Base-by-base conservation (phyloP, 2,888 invertebrate genomes). In the Troglohyphantes excavatus region DNA sequence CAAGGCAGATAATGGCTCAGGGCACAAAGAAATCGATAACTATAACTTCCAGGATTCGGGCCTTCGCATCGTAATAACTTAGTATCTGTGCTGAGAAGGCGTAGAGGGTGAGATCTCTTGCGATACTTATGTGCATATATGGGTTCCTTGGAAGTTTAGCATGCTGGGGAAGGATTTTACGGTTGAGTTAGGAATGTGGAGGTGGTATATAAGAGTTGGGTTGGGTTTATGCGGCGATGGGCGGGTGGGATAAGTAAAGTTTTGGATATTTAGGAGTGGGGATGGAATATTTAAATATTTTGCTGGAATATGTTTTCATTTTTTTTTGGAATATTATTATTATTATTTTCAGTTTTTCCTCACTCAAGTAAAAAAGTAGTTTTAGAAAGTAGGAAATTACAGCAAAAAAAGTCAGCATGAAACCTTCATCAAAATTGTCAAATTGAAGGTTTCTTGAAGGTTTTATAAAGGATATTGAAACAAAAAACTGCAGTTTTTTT, bases 21-120 rank as follows among this genome's bases (percentile, higher is more conserved):
- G 46, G 59, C 76, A 76, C 76, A 68, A 78, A 26, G 76, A 76
- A 85, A 85, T 85, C 85, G 85, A 85, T 85, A 76, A 59, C 85
- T 68, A 85, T 85, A 76, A 85, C 85, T 85, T 78, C 59, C 68
- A 33, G 85, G 75, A 75, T 83, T 73, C 82, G 6, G 72, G 27
- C 21, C 29, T 85, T 59, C 61, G 29, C 68, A 39, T 68, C 19
- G 76, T 63, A 85, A 85, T 85, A 85, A 85, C 76, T 85, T 85
- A 78, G 85, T 85, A 68, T 85, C 85, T 76, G 39, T 53, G 39
- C 13, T n/a, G 67, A 46, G 46, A 84, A 75, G 67, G 75, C 43
- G 63, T 29, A 33, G 3, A 33, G 53, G 53, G 13, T n/a, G n/a
- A 53, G 70, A n/a, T 33, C 39, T 11, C 23, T 26, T 23, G 61